A percentile compares a stretch with the other conserved stretches of the same genome.
Evolutionary conservation across 2,113 vertebrate species (phyloP).

Genomic region (Cathartes aura): DNA sequence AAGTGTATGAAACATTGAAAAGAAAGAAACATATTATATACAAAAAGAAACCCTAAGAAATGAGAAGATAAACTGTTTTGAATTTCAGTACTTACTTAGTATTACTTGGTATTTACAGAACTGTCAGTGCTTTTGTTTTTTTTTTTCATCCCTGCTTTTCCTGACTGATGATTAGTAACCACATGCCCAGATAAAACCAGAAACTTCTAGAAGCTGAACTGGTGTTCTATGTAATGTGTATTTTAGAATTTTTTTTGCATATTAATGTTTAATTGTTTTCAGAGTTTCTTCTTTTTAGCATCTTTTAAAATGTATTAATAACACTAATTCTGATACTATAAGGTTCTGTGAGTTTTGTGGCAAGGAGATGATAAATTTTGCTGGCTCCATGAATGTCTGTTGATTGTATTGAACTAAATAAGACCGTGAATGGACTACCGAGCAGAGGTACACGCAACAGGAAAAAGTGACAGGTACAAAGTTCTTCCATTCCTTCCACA

Average conservation of each 20-base stretch:
- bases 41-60: not conserved
- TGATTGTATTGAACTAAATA: not conserved
- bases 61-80: not conserved
- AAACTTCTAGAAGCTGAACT: not conserved
- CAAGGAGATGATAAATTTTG: not conserved
- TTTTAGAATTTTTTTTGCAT: not conserved
- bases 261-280: not conserved
- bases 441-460: not conserved
- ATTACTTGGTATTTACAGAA: not conserved
- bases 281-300: not conserved
- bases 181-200: not conserved
- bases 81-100: not conserved
- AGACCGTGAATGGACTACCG: not conserved
- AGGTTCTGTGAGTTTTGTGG: not conserved
- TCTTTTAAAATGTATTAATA: not conserved
- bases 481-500: not conserved
- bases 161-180: not conserved
- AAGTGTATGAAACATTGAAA: not conserved
- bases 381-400: not conserved
- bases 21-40: not conserved
- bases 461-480: not conserved
- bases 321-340: not conserved
- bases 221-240: not conserved
- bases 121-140: no score
- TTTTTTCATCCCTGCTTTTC: not conserved